Base-by-base conservation (phyloP, 2,888 invertebrate species). In the Chalcis sispes region DNA sequence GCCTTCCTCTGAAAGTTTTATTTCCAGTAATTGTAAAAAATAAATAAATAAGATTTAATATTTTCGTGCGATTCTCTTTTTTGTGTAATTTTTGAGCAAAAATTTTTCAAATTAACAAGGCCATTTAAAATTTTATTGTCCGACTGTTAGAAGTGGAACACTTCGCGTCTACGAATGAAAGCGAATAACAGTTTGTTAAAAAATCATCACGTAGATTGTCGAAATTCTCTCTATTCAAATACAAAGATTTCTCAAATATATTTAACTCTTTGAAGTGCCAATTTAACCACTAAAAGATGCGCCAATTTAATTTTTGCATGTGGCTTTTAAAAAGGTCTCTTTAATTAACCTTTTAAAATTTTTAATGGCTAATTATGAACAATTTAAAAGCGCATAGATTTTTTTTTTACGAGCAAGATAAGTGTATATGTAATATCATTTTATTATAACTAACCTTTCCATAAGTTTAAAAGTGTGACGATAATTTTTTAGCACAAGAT, bases 331-430 rank as follows among this genome's bases (percentile, higher is more conserved):
- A 18, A 65, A 23, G 36, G 3, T 48, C 52, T 62, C 52, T 74
- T 65, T 64, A 56, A 75, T 75, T 75, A 70, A 64, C 40, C 69
- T 75, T 75, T 70, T 70, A 56, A 64, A 62, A 56, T 10, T 56
- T 42, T 62, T 48, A 58, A 20, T 58, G 48, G 36, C 70, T 75
- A 58, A 75, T 70, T 64, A 70, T 48, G 15, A 46, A 40, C 32
- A 0, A 64, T 54, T 42, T 71, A 71, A 64, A 71, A 71, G 71
- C 61, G 25, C 36, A 25, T 48, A 27, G n/a, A 69, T 29, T 59
- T 48, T 69, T 27, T 59, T 48, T 69, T 69, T 58, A 15, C 27
- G 27, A 25, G n/a, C 48, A 25, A 61, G 42, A 64, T 64, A 64
- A 64, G 50, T 64, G 48, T 64, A 64, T 50, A 32, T 64, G 48